Base-by-base conservation (phyloP, 2,113 vertebrate genomes). In the Puntigrus tetrazona region DNA sequence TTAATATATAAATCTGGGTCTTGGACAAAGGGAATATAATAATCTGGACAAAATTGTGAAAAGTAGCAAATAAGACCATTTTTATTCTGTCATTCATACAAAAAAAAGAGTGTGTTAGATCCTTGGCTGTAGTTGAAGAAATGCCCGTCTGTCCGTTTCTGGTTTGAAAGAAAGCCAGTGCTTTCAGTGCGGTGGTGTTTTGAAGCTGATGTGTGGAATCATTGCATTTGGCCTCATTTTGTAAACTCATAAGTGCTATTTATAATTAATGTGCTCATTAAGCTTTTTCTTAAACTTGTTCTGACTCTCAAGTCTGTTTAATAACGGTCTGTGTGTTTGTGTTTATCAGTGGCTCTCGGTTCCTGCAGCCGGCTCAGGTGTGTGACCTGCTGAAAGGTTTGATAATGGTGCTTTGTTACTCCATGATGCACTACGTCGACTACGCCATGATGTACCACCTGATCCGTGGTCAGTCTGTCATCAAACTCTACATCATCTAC, bases 361-460 rank as follows among this genome's bases (percentile, higher is more conserved):
- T 98, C 89, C 95, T 99, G 63, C 98, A 99, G 91, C 98, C 98
- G 20, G 97, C 98, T 77, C 98, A 99, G 91, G 97, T 99, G 84
- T 99, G 98, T 89, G 98, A 99, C 90, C 89, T 99, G 91, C 93
- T 99, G 91, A 99, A 98, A 93, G 98, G 96, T 45, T 91, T 98
- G 87, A 96, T 99, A 91, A 87, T 99, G 95, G 90, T 98, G 78
- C 94, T 98, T 86, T 97, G 97, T 93, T 98, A 96, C 90, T 97
- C 95, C 91, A 97, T 99, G 97, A 97, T 97, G 97, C 97, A 98
- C 90, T 99, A 99, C 25, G 97, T 99, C 29, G 98, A 99, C 93
- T 99, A 99, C 91, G 96, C 98, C 91, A 99, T 99, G 98, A 98
- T 99, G 96, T 99, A 99, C 89, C 98, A 99, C 91, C 93, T 99